phyloP scores from a whole-genome alignment of 1,140 invertebrate genomes.

The Metopolophium dirhodum region DNA sequence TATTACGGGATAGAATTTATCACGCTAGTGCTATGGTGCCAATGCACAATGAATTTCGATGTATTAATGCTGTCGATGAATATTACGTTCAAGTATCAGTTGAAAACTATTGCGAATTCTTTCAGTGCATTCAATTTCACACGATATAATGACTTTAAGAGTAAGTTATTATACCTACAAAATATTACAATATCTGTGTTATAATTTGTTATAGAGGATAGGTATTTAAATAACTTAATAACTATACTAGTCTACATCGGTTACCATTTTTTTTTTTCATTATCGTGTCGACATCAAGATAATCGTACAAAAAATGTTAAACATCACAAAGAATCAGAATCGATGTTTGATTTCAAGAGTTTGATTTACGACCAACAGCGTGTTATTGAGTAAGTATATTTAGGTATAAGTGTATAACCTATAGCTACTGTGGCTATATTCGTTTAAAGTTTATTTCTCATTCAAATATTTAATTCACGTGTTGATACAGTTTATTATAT shows the following conservation, averaged over 20 bases:
- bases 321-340: neutral
- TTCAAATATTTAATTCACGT: too few relatives aligned
- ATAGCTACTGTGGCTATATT: too few relatives aligned
- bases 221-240: neutral
- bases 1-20: neutral
- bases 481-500: too few relatives aligned
- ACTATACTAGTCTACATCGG: neutral
- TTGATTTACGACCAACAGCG: neutral
- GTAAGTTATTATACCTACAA: neutral
- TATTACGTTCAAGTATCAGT: neutral
- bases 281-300: neutral
- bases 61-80: neutral
- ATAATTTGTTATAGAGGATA: neutral
- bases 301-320: neutral
- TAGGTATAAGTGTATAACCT: too few relatives aligned
- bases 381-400: slow-evolving; percentile 1
- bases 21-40: neutral
- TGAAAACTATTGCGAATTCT: neutral
- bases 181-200: neutral
- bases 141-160: neutral
- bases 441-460: too few relatives aligned
- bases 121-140: neutral
- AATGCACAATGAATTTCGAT: neutral
- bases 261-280: neutral
- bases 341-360: neutral